Base-by-base conservation (phyloP, 2,113 vertebrate species). In the Lampris incognitus region DNA sequence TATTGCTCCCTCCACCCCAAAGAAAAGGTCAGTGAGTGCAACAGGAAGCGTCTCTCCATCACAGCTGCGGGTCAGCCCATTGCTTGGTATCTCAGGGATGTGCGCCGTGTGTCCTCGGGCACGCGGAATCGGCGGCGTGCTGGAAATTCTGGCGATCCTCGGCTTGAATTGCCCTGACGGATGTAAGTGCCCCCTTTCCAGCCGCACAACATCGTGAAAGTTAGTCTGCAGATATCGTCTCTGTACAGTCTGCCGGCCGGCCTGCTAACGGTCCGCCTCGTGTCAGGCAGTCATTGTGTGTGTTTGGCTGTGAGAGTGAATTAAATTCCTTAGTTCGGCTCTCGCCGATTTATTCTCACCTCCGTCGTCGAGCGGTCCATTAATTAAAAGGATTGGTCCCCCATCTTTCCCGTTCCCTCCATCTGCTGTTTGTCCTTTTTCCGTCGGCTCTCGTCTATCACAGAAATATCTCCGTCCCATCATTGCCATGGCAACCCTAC, bases 401-500 rank as follows among this genome's bases (percentile, higher is more conserved):
- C 57, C 61, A 69, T 65, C 51, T 0, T 6, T 58, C 37, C 73
- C 71, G 38, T 62, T 70, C 51, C 44, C 42, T 63, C 50, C 58
- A 37, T 52, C 37, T 11, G 37, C 42, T 71, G 60, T 72, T 82
- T 74, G 44, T 55, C 55, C 81, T 78, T 59, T 73, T 79, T 81
- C 79, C 2, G 9, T 50, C 66, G 65, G 72, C 60, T 83, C 82
- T 82, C 60, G 60, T 84, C 74, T 62, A 59, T 86, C 65, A 46
- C 39, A 3, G 50, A 11, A 37, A 82, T 85, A 78, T 81, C 76
- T 79, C 67, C 6, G 64, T 63, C 74, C 72, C 8, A 52, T 87
- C 81, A 83, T 89, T 79, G 77, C 89, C 82, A 88, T 92, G 74
- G 85, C 89, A 89, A 91, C 88, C 74, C 70, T 80, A 66, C 69